Evolutionary conservation across 2,888 invertebrate genomes (phyloP).

Genomic region (Netelia fuscicornis): DNA sequence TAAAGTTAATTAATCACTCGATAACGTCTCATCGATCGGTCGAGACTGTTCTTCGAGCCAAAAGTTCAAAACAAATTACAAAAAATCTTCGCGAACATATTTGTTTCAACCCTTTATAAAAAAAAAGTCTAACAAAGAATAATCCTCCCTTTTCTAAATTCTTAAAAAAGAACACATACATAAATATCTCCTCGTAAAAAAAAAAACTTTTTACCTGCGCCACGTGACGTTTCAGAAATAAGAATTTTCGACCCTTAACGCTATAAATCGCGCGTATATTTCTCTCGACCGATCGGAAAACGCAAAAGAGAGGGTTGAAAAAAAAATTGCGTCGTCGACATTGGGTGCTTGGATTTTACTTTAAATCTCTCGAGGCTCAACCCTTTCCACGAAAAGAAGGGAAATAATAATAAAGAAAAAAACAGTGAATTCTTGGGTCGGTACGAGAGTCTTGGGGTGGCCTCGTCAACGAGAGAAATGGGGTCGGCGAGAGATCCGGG

Average conservation of each 20-base stretch:
- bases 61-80: not conserved
- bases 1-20: not conserved
- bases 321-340: conserved; percentile 12
- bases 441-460: not conserved
- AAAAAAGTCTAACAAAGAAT: conserved; percentile 25
- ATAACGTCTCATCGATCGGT: not conserved
- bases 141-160: not conserved
- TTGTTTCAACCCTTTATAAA: not conserved
- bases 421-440: too few relatives aligned
- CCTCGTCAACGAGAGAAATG: conserved; percentile 26
- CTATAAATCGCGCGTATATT: not conserved
- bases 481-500: not conserved
- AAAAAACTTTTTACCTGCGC: not conserved
- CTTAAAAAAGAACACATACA: not conserved
- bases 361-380: conserved; percentile 25
- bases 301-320: not conserved
- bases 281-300: not conserved
- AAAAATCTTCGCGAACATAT: not conserved
- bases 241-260: not conserved
- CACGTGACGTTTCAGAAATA: not conserved
- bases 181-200: not conserved
- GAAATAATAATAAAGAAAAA: conserved; percentile 1
- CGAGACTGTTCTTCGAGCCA: not conserved
- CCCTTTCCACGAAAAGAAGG: conserved; percentile 17
- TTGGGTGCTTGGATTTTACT: conserved; percentile 26